Evolutionary conservation across 2,113 vertebrate genomes (phyloP).

Genomic region (Catharus bicknelli): DNA sequence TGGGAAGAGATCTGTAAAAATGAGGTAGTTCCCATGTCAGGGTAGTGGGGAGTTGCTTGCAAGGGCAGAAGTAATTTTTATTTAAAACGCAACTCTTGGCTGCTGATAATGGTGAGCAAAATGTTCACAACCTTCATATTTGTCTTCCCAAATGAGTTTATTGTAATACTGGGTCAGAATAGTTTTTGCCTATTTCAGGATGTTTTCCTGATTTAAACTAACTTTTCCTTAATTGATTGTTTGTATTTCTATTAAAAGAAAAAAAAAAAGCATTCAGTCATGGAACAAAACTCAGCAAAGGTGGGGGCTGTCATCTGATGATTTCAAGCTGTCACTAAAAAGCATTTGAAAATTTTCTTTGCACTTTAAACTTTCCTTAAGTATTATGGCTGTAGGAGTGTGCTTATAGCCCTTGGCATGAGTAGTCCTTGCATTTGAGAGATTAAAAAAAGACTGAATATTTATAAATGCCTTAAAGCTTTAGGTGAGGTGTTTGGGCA

Average conservation of each 20-base stretch:
- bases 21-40: fast-evolving
- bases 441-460: neutral
- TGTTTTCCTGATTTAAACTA: neutral
- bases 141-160: neutral
- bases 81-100: neutral
- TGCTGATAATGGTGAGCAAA: neutral
- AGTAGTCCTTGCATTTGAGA: neutral
- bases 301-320: neutral
- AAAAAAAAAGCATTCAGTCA: neutral
- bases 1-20: neutral
- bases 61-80: neutral
- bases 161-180: neutral
- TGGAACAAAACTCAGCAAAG: neutral
- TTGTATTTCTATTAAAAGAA: neutral
- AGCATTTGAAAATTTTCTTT: neutral
- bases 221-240: neutral
- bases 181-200: neutral
- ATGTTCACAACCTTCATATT: neutral
- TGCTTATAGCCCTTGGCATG: neutral
- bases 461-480: slow-evolving; percentile 26
- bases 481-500: neutral
- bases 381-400: neutral
- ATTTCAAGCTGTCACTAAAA: neutral
- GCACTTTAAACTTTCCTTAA: slow-evolving; percentile 25
- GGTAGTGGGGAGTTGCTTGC: neutral